These are phyloP conservation scores for Vireo griseus DNA, from an alignment of 2,797 vertebrate species.

Conservation along the genomic window DNA sequence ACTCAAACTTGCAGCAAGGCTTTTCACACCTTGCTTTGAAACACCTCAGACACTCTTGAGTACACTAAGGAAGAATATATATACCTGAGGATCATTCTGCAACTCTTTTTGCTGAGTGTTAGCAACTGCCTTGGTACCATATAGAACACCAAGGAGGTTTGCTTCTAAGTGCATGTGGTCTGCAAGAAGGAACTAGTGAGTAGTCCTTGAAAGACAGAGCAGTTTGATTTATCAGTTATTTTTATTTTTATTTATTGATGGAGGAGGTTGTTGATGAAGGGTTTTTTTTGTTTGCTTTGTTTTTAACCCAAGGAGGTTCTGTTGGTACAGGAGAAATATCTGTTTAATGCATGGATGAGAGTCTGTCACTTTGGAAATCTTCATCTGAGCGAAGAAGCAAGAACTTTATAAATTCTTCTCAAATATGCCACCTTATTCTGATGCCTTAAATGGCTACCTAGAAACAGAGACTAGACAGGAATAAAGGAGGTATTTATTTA, in stretches of 20 bases:
- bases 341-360: neutral
- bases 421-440: neutral
- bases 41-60: neutral
- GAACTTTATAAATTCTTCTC: neutral
- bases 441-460: too few relatives aligned
- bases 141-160: neutral
- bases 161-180: neutral
- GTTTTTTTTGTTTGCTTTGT: neutral
- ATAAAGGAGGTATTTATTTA: too few relatives aligned
- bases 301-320: neutral
- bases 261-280: neutral
- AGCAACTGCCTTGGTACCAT: accelerated
- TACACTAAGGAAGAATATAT: neutral
- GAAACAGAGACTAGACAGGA: too few relatives aligned
- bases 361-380: neutral
- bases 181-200: neutral
- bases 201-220: neutral
- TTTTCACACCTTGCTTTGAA: neutral
- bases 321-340: neutral
- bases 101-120: neutral
- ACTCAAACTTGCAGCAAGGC: neutral
- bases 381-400: neutral
- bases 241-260: neutral
- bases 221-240: neutral
- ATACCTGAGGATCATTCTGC: neutral